phyloP scores from a whole-genome alignment of 2,888 invertebrate species.

The Baronia brevicornis region DNA sequence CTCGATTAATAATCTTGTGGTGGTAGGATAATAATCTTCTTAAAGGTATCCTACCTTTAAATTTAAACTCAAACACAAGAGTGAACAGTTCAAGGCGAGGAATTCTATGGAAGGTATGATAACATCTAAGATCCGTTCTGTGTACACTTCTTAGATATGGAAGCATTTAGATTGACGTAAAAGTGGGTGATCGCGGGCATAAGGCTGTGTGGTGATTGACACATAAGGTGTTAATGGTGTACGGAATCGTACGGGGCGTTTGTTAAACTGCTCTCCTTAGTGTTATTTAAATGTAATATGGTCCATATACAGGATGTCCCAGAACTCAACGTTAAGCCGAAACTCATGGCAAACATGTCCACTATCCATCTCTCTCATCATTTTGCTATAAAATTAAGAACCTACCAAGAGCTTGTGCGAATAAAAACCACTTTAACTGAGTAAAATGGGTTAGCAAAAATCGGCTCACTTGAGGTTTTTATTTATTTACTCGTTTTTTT shows the following conservation, averaged over 20 bases:
- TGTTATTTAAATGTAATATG: constrained; percentile 10
- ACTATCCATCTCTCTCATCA: too few relatives aligned
- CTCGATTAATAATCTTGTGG: too few relatives aligned
- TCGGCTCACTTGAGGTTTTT: too few relatives aligned
- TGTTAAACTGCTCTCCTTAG: neutral
- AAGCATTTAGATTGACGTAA: constrained; percentile 39
- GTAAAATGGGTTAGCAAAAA: too few relatives aligned
- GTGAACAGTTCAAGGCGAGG: constrained; percentile 11
- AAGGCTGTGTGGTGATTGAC: constrained; percentile 36
- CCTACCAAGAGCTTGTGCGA: too few relatives aligned
- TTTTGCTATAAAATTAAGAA: too few relatives aligned
- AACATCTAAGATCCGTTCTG: constrained; percentile 19
- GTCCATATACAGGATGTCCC: neutral
- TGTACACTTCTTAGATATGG: constrained; percentile 19
- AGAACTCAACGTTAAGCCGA: too few relatives aligned
- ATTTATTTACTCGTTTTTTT: too few relatives aligned
- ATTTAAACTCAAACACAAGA: neutral
- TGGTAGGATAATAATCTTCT: neutral
- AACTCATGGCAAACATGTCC: too few relatives aligned
- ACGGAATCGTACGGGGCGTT: constrained; percentile 17
- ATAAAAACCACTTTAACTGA: too few relatives aligned
- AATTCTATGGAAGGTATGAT: constrained; percentile 23
- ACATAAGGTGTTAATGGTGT: constrained; percentile 41
- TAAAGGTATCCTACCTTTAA: neutral
- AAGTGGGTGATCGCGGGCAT: constrained; percentile 39